Evolutionary conservation across 2,888 invertebrate species (phyloP).

Genomic region (Luperina testacea): DNA sequence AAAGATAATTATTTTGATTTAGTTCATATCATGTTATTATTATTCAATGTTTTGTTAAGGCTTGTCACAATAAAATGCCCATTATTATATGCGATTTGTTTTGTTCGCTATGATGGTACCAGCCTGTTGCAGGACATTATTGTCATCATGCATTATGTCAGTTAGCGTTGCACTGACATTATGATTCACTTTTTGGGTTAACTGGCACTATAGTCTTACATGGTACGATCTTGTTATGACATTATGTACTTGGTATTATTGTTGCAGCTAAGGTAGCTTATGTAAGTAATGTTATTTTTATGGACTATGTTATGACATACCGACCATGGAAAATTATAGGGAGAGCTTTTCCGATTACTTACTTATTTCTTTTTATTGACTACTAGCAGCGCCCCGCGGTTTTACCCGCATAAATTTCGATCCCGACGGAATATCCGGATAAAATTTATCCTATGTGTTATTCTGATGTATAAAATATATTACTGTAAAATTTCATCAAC

Average conservation of each 20-base stretch:
- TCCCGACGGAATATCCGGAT: no score
- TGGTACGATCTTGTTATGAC: slow-evolving; percentile 15
- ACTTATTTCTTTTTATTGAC: neutral
- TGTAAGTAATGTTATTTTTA: slow-evolving; percentile 13
- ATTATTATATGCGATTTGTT: neutral
- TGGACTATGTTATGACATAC: slow-evolving; percentile 7
- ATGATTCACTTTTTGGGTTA: slow-evolving; percentile 30
- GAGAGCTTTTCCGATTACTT: neutral
- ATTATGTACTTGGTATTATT: slow-evolving; percentile 26
- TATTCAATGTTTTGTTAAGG: neutral
- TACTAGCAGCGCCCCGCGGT: no score
- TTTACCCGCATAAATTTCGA: no score
- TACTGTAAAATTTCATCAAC: no score
- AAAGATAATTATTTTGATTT: slow-evolving; percentile 6
- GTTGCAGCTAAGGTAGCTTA: slow-evolving; percentile 14
- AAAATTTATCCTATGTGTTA: no score
- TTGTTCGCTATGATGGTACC: neutral
- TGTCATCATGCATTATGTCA: neutral
- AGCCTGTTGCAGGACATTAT: neutral
- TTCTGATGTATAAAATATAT: no score
- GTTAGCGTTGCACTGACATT: neutral
- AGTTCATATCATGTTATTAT: neutral
- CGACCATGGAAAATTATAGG: neutral
- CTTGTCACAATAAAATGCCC: neutral
- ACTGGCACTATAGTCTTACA: neutral